A percentile compares a stretch with the other conserved stretches of the same genome.
phyloP scores from a whole-genome alignment of 2,113 vertebrate genomes.

The Sphaerodactylus townsendi region DNA sequence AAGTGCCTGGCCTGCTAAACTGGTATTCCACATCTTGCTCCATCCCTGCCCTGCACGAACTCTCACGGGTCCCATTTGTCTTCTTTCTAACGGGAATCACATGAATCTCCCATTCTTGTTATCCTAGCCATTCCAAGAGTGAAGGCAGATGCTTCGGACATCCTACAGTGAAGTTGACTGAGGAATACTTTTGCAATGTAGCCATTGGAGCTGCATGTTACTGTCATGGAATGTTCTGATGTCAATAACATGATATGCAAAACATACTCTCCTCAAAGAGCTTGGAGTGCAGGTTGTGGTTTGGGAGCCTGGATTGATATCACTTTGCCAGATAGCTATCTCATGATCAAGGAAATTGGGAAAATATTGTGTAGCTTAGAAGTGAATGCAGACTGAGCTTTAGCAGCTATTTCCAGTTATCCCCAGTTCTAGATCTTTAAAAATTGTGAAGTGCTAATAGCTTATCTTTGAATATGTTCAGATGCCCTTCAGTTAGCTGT shows the following conservation, averaged over 20 bases:
- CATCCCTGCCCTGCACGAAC: no score
- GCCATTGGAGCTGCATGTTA: not conserved
- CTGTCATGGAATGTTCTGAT: not conserved
- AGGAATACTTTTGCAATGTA: not conserved
- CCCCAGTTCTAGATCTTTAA: no score
- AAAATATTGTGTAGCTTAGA: not conserved
- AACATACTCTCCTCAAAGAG: not conserved
- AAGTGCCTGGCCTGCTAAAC: not conserved
- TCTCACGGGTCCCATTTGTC: not conserved
- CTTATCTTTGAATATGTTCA: not conserved
- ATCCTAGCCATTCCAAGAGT: not conserved
- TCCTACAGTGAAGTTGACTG: not conserved
- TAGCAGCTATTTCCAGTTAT: not conserved
- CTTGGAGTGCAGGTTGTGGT: not conserved
- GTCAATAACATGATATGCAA: not conserved
- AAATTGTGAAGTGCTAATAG: not conserved
- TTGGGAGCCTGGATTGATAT: not conserved
- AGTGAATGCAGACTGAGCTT: not conserved
- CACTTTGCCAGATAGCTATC: not conserved
- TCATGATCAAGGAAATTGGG: not conserved
- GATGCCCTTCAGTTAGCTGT: no score
- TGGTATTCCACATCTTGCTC: no score
- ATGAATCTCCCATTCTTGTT: not conserved
- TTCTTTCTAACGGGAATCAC: not conserved
- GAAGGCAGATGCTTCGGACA: not conserved